Conservation (phyloP, 2,888 invertebrate species). For the Gnatocerus cornutus region DNA sequence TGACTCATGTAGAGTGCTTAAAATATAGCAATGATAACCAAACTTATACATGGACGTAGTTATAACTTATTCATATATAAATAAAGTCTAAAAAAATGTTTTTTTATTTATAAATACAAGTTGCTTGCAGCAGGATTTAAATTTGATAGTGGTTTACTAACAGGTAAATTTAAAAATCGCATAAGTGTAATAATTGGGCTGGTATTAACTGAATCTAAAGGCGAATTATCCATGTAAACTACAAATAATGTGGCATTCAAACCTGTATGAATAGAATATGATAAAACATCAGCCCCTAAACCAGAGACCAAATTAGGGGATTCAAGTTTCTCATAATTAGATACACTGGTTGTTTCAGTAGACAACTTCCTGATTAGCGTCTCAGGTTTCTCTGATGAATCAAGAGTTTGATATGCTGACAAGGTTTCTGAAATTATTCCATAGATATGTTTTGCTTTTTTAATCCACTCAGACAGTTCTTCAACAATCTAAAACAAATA, state of each 20-base stretch:
- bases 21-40: conserved; percentile 77
- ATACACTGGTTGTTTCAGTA: conserved; percentile 51
- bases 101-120: conserved; percentile 43
- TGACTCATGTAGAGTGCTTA: conserved; percentile 77
- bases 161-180: conserved; percentile 53
- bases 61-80: conserved; percentile 21
- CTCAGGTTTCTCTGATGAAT: conserved; percentile 53
- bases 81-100: conserved; percentile 15
- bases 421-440: conserved; percentile 63
- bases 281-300: conserved; percentile 64
- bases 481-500: conserved; percentile 63
- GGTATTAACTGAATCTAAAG: conserved; percentile 66
- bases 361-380: conserved; percentile 61
- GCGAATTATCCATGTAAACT: conserved; percentile 63
- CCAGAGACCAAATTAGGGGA: conserved; percentile 68
- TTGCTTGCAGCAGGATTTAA: conserved; percentile 30
- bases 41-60: conserved; percentile 74
- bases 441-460: conserved; percentile 59
- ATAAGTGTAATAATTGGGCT: conserved; percentile 61
- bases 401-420: conserved; percentile 61
- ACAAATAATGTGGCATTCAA: conserved; percentile 63
- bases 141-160: conserved; percentile 40
- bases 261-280: conserved; percentile 62
- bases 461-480: conserved; percentile 61
- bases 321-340: conserved; percentile 61